phyloP scores from a whole-genome alignment of 2,797 vertebrate species.

The Loris lydekkerianus region DNA sequence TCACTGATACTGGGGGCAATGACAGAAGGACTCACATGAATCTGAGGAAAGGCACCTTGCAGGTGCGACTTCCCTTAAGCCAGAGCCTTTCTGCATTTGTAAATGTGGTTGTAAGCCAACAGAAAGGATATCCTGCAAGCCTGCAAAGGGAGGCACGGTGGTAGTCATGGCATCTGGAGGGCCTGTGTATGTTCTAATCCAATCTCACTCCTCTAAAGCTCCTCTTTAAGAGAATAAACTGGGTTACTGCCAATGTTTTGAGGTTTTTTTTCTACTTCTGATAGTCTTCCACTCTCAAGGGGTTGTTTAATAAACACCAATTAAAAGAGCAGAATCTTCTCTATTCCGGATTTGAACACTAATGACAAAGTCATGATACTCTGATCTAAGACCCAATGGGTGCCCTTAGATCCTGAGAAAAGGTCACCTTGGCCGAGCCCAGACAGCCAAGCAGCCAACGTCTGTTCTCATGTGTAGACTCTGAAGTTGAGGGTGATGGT shows the following conservation, averaged over 20 bases:
- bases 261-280: not conserved
- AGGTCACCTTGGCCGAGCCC: not conserved
- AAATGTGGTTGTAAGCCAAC: not conserved
- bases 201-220: not conserved
- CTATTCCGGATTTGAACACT: not conserved
- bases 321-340: not conserved
- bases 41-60: constrained; percentile 24
- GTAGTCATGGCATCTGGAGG: fast-evolving
- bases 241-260: not conserved
- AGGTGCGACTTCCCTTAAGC: not conserved
- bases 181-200: not conserved
- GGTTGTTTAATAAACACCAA: not conserved
- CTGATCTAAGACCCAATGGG: not conserved
- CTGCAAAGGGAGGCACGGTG: not conserved
- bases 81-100: not conserved
- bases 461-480: not conserved
- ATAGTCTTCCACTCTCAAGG: not conserved
- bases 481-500: not conserved
- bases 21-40: not conserved
- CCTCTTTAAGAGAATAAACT: not conserved
- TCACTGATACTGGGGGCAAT: constrained; percentile 49
- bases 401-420: not conserved
- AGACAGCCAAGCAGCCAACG: no score
- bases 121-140: fast-evolving
- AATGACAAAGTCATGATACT: not conserved